Evolutionary conservation across 1,140 invertebrate genomes (phyloP).

Genomic region (Stenopsyche tienmushanensis): DNA sequence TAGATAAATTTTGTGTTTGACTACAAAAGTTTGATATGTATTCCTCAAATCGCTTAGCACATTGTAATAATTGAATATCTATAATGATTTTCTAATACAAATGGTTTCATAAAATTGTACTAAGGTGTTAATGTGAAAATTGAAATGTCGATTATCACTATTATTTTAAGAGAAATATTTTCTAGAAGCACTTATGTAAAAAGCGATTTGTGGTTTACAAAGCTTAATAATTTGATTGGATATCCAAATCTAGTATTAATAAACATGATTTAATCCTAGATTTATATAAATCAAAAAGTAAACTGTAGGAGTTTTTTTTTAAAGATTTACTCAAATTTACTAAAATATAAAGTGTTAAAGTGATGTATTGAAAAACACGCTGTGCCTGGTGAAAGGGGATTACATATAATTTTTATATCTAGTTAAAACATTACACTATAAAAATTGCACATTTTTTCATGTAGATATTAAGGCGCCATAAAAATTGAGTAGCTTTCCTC

Average conservation of each 20-base stretch:
- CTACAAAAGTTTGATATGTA: background rate
- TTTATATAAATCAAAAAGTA: too few relatives aligned
- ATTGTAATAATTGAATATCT: background rate
- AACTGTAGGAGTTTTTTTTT: background rate
- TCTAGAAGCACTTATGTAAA: background rate
- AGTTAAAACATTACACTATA: too few relatives aligned
- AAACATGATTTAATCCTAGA: too few relatives aligned
- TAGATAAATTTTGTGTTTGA: background rate
- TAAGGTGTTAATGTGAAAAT: background rate
- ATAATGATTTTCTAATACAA: background rate
- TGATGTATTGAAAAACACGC: background rate
- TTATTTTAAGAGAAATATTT: background rate
- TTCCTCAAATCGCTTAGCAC: background rate
- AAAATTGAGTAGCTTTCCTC: too few relatives aligned
- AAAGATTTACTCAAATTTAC: background rate
- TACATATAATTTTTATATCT: too few relatives aligned
- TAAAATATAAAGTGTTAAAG: background rate
- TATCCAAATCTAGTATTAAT: background rate
- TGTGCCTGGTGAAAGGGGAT: background rate
- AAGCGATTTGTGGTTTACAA: background rate
- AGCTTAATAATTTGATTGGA: background rate
- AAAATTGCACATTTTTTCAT: too few relatives aligned
- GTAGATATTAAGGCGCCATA: too few relatives aligned
- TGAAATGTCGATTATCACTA: background rate
- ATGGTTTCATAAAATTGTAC: background rate